Percentiles rank a stretch among this genome's conserved stretches.
phyloP scores from a whole-genome alignment of 2,797 vertebrate genomes.

The Cuculus canorus region DNA sequence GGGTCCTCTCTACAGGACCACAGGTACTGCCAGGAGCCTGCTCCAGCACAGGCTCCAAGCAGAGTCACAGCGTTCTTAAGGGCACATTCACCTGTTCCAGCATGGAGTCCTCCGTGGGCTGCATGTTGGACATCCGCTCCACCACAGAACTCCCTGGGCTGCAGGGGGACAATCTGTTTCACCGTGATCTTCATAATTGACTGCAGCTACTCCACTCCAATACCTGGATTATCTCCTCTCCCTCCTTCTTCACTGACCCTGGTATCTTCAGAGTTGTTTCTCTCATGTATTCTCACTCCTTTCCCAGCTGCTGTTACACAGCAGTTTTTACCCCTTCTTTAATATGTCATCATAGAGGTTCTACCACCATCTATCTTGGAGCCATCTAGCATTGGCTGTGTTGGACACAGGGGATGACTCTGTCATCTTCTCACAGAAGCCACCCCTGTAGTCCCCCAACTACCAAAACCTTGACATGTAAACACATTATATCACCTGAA shows the following conservation, averaged over 20 bases:
- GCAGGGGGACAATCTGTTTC: not conserved
- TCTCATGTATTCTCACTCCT: not conserved
- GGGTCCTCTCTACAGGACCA: not conserved
- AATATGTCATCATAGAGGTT: not conserved
- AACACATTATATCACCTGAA: not conserved
- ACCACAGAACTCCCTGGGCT: too few species aligned
- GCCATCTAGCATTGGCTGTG: accelerated
- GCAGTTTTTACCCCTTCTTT: not conserved
- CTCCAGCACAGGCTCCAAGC: accelerated
- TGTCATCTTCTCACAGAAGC: not conserved
- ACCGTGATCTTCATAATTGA: accelerated
- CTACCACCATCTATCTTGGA: accelerated
- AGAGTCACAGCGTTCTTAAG: not conserved
- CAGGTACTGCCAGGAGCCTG: not conserved
- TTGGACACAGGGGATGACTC: not conserved
- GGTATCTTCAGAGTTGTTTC: not conserved
- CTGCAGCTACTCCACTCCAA: not conserved
- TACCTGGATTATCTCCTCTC: accelerated
- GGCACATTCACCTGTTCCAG: accelerated
- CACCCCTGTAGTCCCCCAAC: accelerated
- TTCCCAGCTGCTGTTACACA: not conserved
- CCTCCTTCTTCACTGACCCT: not conserved
- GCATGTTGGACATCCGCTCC: not conserved
- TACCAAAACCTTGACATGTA: not conserved
- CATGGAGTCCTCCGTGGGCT: accelerated